These are phyloP conservation scores for Cepaea nemoralis DNA, from an alignment of 1,140 invertebrate species.

Conservation along the genomic window DNA sequence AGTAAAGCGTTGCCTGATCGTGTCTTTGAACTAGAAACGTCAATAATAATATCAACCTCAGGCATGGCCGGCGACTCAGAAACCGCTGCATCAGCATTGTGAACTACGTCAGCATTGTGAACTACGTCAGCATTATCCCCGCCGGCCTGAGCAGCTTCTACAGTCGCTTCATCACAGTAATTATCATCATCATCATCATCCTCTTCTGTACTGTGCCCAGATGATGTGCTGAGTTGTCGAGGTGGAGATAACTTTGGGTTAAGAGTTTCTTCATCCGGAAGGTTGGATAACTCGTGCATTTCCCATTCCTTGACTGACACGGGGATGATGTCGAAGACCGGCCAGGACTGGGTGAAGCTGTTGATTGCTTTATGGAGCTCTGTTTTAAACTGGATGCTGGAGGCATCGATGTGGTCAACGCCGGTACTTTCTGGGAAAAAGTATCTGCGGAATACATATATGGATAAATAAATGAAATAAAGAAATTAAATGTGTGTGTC, in stretches of 20 bases:
- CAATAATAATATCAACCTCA: conserved; percentile 41
- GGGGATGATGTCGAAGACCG: conserved; percentile 54
- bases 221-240: not conserved
- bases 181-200: not conserved
- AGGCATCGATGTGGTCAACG: conserved; percentile 44
- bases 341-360: conserved; percentile 54
- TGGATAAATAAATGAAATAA: not conserved
- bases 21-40: conserved; percentile 35
- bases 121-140: not conserved
- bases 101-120: no score
- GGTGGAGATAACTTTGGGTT: not conserved
- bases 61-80: not conserved
- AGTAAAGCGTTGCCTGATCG: not conserved
- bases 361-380: conserved; percentile 51
- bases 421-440: conserved; percentile 47
- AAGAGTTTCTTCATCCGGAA: not conserved
- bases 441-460: conserved; percentile 38
- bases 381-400: conserved; percentile 55
- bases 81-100: not conserved
- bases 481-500: no score
- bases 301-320: conserved; percentile 15
- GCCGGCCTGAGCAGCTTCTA: not conserved
- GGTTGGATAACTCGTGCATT: not conserved
- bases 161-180: not conserved
- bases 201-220: not conserved